A percentile compares a stretch with the other conserved stretches of the same genome.
Conservation (phyloP, 2,797 vertebrate genomes). For the Pitangus sulphuratus region DNA sequence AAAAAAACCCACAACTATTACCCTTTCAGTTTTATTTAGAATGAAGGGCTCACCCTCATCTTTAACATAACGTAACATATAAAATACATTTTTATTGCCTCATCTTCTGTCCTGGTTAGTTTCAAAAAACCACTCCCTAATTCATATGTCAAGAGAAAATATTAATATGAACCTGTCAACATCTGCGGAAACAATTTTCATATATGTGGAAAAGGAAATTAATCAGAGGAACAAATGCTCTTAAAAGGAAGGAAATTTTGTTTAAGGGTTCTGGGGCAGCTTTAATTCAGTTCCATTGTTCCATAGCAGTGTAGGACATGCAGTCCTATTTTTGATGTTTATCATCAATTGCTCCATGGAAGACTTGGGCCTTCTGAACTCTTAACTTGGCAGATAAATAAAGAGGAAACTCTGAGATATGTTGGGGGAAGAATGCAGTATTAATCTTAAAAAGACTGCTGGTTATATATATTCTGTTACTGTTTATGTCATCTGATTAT, state of each 20-base stretch:
- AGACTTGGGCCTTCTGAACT: not conserved
- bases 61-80: not conserved
- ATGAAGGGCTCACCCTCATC: not conserved
- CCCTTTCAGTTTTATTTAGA: not conserved
- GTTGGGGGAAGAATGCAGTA: not conserved
- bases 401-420: conserved; percentile 1
- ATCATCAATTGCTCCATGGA: not conserved
- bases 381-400: conserved; percentile 10
- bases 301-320: not conserved
- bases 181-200: conserved; percentile 29
- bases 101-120: not conserved
- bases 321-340: conserved; percentile 43
- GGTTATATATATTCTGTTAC: not conserved
- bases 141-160: not conserved
- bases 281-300: conserved; percentile 53
- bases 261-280: not conserved
- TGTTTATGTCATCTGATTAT: not conserved
- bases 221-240: conserved; percentile 14
- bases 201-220: conserved; percentile 54
- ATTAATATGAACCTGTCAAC: not conserved
- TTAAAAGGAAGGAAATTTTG: conserved; percentile 60
- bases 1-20: not conserved
- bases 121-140: not conserved
- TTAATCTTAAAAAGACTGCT: not conserved
- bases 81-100: not conserved